phyloP scores from a whole-genome alignment of 2,888 invertebrate genomes.

The Microplitis deprimator region DNA sequence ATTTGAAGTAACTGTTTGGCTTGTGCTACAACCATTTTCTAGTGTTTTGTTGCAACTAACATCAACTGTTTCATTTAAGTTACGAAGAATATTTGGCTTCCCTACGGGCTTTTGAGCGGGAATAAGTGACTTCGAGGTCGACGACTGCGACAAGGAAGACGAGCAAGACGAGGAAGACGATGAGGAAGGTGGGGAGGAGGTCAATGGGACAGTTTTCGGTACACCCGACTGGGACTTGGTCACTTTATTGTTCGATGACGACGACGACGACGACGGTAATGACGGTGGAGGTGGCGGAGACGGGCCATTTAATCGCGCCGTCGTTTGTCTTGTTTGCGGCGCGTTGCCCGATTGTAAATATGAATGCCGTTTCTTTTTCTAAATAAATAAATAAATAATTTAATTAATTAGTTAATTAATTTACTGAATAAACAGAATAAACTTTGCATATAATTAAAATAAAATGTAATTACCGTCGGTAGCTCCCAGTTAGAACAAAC shows the following conservation, averaged over 20 bases:
- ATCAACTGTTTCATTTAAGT: constrained; percentile 56
- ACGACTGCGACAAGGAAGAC: neutral
- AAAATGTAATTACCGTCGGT: constrained; percentile 57
- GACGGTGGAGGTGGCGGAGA: constrained; percentile 59
- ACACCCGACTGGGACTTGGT: neutral
- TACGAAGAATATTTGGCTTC: constrained; percentile 61
- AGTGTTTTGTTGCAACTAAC: constrained; percentile 55
- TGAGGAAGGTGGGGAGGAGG: neutral
- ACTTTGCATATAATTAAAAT: too few species aligned
- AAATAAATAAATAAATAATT: constrained; percentile 51
- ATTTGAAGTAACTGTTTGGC: constrained; percentile 40
- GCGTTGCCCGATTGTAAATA: constrained; percentile 73
- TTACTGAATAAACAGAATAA: neutral
- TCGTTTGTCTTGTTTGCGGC: constrained; percentile 73
- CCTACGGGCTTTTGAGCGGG: constrained; percentile 54
- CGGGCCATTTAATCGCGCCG: constrained; percentile 63
- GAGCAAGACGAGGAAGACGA: neutral
- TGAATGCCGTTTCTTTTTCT: constrained; percentile 73
- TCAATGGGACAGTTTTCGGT: neutral
- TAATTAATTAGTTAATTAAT: neutral
- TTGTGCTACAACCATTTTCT: constrained; percentile 52
- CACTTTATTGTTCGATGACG: constrained; percentile 53
- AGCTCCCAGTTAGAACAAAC: constrained; percentile 71
- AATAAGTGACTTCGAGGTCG: constrained; percentile 41
- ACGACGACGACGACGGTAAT: constrained; percentile 49